Evolutionary conservation across 1,140 invertebrate genomes (phyloP).

Genomic region (Scylla paramamosain): DNA sequence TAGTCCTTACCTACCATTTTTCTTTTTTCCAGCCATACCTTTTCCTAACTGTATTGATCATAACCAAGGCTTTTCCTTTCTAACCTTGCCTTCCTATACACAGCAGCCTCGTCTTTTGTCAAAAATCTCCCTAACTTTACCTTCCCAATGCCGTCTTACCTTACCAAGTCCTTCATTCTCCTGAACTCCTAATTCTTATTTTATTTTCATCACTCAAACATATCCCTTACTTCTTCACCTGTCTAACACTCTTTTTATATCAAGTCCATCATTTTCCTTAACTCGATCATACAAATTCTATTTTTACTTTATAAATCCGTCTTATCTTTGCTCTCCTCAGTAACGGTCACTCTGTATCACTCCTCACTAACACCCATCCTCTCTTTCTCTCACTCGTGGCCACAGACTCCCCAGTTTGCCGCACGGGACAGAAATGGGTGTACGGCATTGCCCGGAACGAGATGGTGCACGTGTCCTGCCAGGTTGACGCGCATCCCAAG

Average conservation of each 20-base stretch:
- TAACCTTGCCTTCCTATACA: no score
- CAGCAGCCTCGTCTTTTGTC: no score
- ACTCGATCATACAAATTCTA: not conserved
- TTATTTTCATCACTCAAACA: not conserved
- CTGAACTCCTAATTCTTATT: not conserved
- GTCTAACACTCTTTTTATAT: not conserved
- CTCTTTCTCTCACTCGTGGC: conserved; percentile 56
- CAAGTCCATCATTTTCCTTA: not conserved
- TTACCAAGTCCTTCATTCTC: not conserved
- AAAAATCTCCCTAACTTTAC: no score
- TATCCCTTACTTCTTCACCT: no score
- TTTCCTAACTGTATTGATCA: not conserved
- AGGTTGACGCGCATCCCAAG: conserved; percentile 91
- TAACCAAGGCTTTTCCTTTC: no score
- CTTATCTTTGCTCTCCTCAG: not conserved
- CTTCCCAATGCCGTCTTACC: no score
- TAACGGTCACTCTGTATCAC: not conserved
- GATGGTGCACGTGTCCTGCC: conserved; percentile 88
- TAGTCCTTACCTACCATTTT: no score
- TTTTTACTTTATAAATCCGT: not conserved
- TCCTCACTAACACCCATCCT: not conserved
- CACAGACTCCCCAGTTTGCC: conserved; percentile 92
- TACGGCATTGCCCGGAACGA: conserved; percentile 93
- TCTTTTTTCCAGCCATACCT: not conserved
- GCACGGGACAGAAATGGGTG: conserved; percentile 81